Evolutionary conservation across 1,140 invertebrate genomes (phyloP).

Genomic region (Psilanteris sp.): DNA sequence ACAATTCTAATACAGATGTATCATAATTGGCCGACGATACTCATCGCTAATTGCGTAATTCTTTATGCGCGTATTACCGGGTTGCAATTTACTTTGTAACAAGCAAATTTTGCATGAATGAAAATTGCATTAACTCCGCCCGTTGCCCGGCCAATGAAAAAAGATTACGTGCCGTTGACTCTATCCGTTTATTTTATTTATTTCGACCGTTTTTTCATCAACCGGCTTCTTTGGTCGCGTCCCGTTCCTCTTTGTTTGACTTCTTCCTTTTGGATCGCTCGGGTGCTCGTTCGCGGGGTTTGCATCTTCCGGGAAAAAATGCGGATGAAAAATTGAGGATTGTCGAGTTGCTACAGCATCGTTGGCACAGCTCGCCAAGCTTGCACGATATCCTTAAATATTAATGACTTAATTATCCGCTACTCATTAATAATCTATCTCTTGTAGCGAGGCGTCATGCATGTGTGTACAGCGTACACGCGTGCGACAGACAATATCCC

Average conservation of each 20-base stretch:
- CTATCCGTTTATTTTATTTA: constrained; percentile 54
- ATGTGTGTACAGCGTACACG: constrained; percentile 48
- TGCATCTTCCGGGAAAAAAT: constrained; percentile 57
- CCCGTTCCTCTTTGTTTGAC: constrained; percentile 1
- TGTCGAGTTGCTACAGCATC: constrained; percentile 58
- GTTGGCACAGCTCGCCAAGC: constrained; percentile 65
- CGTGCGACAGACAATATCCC: constrained; percentile 42
- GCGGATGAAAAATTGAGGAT: constrained; percentile 66
- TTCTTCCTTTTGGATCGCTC: not conserved
- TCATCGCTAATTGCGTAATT: constrained; percentile 62
- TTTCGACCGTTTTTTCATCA: constrained; percentile 44
- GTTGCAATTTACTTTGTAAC: constrained; percentile 59
- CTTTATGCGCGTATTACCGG: constrained; percentile 59
- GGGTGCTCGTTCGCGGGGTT: constrained; percentile 20
- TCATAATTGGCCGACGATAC: constrained; percentile 60
- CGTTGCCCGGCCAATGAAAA: constrained; percentile 31
- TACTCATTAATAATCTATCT: constrained; percentile 72
- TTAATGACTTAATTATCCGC: constrained; percentile 77
- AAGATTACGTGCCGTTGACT: constrained; percentile 45
- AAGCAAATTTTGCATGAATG: constrained; percentile 61
- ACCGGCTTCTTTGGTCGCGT: constrained; percentile 24
- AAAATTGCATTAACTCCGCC: constrained; percentile 52
- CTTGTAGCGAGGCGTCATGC: constrained; percentile 64
- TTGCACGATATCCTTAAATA: constrained; percentile 73
- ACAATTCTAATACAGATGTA: constrained; percentile 61